These are phyloP conservation scores for Stichodactyla helianthus DNA, from an alignment of 64 coral and sea anemone species.

Conservation along the genomic window DNA sequence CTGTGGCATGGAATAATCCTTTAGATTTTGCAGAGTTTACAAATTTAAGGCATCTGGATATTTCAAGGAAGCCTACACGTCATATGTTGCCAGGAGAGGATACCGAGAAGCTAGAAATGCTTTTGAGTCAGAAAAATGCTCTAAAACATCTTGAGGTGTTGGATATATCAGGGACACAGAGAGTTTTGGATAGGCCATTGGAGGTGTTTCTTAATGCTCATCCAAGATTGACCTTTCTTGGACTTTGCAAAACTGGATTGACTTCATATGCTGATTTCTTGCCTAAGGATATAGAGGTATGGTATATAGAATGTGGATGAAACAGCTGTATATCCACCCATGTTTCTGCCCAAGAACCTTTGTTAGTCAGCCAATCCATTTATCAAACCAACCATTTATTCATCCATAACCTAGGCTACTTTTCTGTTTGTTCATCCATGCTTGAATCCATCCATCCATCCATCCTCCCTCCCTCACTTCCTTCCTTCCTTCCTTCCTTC, in stretches of 20 bases:
- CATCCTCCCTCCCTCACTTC: background rate
- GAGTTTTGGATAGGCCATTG: constrained; percentile 50
- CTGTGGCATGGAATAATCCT: constrained; percentile 62
- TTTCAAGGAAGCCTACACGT: constrained; percentile 51
- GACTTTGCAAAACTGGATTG: constrained; percentile 66
- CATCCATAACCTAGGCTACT: too few species aligned
- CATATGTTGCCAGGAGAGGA: constrained; percentile 42
- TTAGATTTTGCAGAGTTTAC: constrained; percentile 55
- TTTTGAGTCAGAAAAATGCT: constrained; percentile 17
- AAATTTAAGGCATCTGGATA: constrained; percentile 57
- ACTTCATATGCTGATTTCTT: constrained; percentile 61
- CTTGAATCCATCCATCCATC: background rate
- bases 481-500: too few species aligned
- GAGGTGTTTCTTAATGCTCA: constrained; percentile 62
- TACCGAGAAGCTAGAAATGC: constrained; percentile 51
- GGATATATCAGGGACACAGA: constrained; percentile 70
- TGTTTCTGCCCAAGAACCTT: too few species aligned
- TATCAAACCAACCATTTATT: background rate
- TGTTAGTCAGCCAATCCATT: background rate
- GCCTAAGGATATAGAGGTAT: constrained; percentile 60
- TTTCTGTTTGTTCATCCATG: too few species aligned
- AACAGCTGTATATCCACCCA: background rate
- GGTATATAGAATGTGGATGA: too few species aligned
- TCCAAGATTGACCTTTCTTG: constrained; percentile 68
- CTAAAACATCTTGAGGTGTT: constrained; percentile 43